These are phyloP conservation scores for Psilopsiagon aurifrons DNA, from an alignment of 2,113 vertebrate species.

Conservation along the genomic window DNA sequence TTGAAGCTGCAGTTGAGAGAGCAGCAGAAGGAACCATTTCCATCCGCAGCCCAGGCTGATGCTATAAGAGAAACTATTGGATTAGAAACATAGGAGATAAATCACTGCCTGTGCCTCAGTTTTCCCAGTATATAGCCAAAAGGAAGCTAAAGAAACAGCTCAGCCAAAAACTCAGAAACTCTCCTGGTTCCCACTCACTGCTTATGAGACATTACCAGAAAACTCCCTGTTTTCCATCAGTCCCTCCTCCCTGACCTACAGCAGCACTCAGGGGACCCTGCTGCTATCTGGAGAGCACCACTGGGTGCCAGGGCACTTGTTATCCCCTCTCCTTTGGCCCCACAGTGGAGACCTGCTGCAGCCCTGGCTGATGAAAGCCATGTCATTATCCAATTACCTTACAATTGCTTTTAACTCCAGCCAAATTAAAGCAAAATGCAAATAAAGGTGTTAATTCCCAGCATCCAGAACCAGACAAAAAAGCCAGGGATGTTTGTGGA, in stretches of 20 bases:
- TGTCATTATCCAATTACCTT: neutral
- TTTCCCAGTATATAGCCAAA: neutral
- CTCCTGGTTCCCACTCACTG: neutral
- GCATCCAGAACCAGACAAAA: neutral
- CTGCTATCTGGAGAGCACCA: neutral
- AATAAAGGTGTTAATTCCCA: slow-evolving; percentile 38
- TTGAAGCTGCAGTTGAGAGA: neutral
- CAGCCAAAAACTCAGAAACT: neutral
- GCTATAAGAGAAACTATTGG: neutral
- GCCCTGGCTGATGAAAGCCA: neutral
- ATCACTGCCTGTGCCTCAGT: neutral
- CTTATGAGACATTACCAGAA: neutral
- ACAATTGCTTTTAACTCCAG: neutral
- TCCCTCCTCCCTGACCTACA: neutral
- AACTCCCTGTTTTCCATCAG: neutral
- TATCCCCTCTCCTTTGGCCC: neutral
- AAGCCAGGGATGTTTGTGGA: neutral
- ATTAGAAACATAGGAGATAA: neutral
- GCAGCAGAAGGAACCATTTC: neutral
- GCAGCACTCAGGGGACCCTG: neutral
- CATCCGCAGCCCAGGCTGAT: neutral
- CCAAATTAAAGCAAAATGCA: neutral
- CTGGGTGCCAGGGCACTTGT: neutral
- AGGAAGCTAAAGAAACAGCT: neutral
- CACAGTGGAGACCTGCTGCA: neutral